These are phyloP conservation scores for Melanchra persicariae DNA, from an alignment of 2,888 invertebrate species.

Conservation along the genomic window DNA sequence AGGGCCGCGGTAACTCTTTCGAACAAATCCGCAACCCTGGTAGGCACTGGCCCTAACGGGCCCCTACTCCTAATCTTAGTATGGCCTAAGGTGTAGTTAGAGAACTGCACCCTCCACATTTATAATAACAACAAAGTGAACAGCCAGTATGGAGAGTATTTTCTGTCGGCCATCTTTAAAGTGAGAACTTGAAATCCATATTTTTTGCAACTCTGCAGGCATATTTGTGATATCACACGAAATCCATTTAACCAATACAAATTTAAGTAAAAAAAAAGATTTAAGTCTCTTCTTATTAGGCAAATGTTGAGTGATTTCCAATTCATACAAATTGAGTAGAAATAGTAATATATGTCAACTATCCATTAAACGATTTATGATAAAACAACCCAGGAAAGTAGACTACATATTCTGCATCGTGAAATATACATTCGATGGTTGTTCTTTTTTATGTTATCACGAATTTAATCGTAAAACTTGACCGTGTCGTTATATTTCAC, in stretches of 20 bases:
- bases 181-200: background rate
- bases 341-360: background rate
- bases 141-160: background rate
- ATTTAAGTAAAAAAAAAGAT: background rate
- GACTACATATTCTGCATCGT: too few species aligned
- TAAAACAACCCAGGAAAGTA: background rate
- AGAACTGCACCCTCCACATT: background rate
- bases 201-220: background rate
- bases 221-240: background rate
- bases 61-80: too few species aligned
- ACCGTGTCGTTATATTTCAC: constrained; percentile 27
- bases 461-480: constrained; percentile 25
- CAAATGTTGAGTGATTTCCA: too few species aligned
- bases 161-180: background rate
- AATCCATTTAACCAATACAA: too few species aligned
- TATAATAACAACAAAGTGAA: background rate
- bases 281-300: background rate
- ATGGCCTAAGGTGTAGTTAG: background rate
- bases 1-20: too few species aligned
- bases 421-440: background rate
- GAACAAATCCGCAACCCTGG: too few species aligned
- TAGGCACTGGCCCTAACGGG: too few species aligned
- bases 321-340: too few species aligned
- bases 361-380: background rate
- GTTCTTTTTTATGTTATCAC: background rate